A percentile compares a stretch with the other conserved stretches of the same genome.
Evolutionary conservation across 1,140 invertebrate genomes (phyloP).

Genomic region (Megalopta genalis): DNA sequence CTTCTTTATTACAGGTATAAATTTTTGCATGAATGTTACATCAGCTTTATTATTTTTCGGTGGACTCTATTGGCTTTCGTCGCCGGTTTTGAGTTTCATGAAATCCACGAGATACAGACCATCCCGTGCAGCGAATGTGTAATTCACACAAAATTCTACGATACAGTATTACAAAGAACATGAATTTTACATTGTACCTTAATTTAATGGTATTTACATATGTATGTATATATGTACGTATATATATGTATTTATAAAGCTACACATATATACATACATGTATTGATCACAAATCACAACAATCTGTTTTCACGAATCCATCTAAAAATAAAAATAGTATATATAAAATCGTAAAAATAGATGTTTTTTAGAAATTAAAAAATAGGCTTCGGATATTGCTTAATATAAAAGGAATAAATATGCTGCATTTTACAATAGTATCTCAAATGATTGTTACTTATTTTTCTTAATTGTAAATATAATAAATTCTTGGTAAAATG

Average conservation of each 20-base stretch:
- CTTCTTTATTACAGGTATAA: slow-evolving; percentile 37
- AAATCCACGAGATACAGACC: slow-evolving; percentile 7
- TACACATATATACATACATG: too few species aligned
- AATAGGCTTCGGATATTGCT: slow-evolving; percentile 21
- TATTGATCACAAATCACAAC: slow-evolving; percentile 42
- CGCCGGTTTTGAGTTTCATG: slow-evolving; percentile 30
- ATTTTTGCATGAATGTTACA: slow-evolving; percentile 25
- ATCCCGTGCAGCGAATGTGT: neutral
- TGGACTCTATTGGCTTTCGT: slow-evolving; percentile 48
- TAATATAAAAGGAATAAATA: slow-evolving; percentile 40
- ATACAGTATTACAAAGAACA: neutral
- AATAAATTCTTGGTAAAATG: slow-evolving; percentile 20
- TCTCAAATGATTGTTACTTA: slow-evolving; percentile 4
- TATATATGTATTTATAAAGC: neutral
- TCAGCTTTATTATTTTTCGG: slow-evolving; percentile 52
- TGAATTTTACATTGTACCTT: slow-evolving; percentile 11
- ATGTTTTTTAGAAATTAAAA: slow-evolving; percentile 38
- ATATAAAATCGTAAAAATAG: slow-evolving; percentile 48
- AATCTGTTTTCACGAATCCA: slow-evolving; percentile 19
- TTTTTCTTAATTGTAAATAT: neutral
- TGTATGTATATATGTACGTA: slow-evolving; percentile 3
- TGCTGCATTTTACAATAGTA: neutral
- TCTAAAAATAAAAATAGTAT: slow-evolving; percentile 37
- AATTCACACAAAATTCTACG: slow-evolving; percentile 10
- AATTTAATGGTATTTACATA: slow-evolving; percentile 37